Percentiles rank a stretch among this genome's conserved stretches.
These are phyloP conservation scores for Acipenser oxyrinchus DNA, from an alignment of 2,797 vertebrate genomes.

Conservation along the genomic window DNA sequence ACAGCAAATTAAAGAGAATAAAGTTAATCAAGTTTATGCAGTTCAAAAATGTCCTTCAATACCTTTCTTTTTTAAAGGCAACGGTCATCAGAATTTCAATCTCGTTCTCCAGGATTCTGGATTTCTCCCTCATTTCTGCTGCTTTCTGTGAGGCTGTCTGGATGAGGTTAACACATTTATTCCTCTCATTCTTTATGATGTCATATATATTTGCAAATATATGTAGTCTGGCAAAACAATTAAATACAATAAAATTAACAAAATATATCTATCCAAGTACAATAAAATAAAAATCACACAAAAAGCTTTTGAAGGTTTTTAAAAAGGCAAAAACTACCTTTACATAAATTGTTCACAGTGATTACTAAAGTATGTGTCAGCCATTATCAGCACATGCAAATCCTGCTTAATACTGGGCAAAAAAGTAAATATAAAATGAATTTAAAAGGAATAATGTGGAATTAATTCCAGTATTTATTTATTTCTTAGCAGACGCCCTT, in stretches of 20 bases:
- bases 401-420: too few species aligned
- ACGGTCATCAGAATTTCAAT: conserved; percentile 63
- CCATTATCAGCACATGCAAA: too few species aligned
- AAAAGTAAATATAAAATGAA: too few species aligned
- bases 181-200: conserved; percentile 64
- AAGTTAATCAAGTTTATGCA: too few species aligned
- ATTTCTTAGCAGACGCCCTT: too few species aligned
- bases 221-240: conserved; percentile 54
- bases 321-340: neutral
- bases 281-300: neutral
- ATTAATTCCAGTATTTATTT: too few species aligned
- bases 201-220: conserved; percentile 60
- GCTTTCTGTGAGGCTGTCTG: conserved; percentile 59
- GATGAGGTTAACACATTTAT: conserved; percentile 69
- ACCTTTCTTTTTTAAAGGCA: conserved; percentile 70
- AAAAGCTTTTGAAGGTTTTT: neutral
- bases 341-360: too few species aligned
- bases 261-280: neutral
- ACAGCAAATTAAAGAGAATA: too few species aligned
- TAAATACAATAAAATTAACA: neutral
- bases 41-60: neutral
- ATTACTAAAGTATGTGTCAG: too few species aligned
- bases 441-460: too few species aligned
- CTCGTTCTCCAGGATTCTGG: conserved; percentile 68
- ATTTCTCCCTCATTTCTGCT: conserved; percentile 58